Conservation (phyloP, 2,888 invertebrate species). For the Cordylochernes scorpioides region DNA sequence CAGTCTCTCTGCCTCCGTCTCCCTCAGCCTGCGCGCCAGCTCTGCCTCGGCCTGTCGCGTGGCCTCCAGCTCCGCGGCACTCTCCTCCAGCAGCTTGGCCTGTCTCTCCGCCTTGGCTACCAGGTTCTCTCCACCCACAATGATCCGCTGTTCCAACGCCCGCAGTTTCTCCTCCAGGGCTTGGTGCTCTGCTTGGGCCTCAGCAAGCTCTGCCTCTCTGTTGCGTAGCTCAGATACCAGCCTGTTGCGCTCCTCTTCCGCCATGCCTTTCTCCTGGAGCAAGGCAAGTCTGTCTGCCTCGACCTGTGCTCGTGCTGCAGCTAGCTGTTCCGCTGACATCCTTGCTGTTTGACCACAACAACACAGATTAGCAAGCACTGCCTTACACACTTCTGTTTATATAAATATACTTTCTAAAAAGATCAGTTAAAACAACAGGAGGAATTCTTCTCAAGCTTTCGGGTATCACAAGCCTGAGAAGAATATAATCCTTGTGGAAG, state of each 20-base stretch:
- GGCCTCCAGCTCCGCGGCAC: conserved; percentile 50
- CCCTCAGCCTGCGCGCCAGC: conserved; percentile 48
- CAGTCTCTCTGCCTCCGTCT: conserved; percentile 66
- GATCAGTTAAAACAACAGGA: no score
- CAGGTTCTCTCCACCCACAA: conserved; percentile 91
- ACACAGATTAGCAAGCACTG: no score
- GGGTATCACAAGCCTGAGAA: no score
- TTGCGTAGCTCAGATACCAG: conserved; percentile 32
- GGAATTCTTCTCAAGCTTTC: no score
- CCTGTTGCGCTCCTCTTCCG: conserved; percentile 34
- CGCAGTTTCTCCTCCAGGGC: conserved; percentile 55
- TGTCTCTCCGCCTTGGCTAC: conserved; percentile 88
- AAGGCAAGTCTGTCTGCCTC: conserved; percentile 24
- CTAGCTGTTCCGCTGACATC: conserved; percentile 25
- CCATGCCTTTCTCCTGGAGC: conserved; percentile 26
- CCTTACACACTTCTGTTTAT: no score
- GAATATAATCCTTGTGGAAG: no score
- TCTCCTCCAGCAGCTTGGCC: conserved; percentile 58
- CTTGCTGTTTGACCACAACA: no score
- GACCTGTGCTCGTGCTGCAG: conserved; percentile 25
- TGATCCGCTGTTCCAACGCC: conserved; percentile 72
- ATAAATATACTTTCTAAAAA: no score
- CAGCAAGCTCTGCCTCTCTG: conserved; percentile 43
- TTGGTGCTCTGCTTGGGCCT: conserved; percentile 44
- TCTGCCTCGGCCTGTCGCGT: conserved; percentile 50